A percentile compares a stretch with the other conserved stretches of the same genome.
Evolutionary conservation across 37 sponge, comb jelly and placozoan species (phyloP).

Genomic region (Crambe crambe): DNA sequence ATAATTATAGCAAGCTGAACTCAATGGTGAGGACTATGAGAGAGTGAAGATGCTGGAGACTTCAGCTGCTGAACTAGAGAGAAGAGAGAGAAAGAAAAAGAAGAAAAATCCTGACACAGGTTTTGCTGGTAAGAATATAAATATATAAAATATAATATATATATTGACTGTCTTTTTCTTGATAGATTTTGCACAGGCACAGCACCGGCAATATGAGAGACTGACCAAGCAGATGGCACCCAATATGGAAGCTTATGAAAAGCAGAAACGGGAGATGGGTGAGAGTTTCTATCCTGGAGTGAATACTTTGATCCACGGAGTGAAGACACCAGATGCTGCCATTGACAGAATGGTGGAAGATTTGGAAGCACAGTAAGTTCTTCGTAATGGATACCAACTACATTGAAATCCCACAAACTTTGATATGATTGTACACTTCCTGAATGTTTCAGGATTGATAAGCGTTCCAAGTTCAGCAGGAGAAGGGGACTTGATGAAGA

Average conservation of each 20-base stretch:
- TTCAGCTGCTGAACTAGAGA: constrained; percentile 89
- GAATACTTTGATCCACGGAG: constrained; percentile 67
- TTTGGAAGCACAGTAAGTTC: constrained; percentile 83
- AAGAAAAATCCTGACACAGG: constrained; percentile 96
- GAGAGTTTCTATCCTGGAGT: constrained; percentile 75
- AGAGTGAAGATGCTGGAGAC: constrained; percentile 73
- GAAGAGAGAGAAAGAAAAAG: constrained; percentile 69
- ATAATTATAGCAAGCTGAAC: constrained; percentile 71
- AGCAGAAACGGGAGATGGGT: constrained; percentile 78
- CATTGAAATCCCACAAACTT: too few species aligned
- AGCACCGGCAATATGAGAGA: constrained; percentile 90
- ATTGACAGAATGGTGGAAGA: constrained; percentile 94
- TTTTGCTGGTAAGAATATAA: constrained; percentile 63
- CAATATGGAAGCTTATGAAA: constrained; percentile 76
- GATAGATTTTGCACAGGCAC: constrained; percentile 73
- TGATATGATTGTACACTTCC: background rate
- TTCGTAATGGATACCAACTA: background rate
- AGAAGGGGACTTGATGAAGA: constrained; percentile 75
- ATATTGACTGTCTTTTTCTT: background rate
- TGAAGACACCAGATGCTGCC: constrained; percentile 59
- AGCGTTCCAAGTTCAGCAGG: constrained; percentile 90
- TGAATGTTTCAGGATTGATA: constrained; percentile 51
- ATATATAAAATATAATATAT: background rate
- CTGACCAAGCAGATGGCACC: constrained; percentile 85
- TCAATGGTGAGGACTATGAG: constrained; percentile 88